Conservation (phyloP, 2,113 vertebrate species). For the Eulemur macaco region DNA sequence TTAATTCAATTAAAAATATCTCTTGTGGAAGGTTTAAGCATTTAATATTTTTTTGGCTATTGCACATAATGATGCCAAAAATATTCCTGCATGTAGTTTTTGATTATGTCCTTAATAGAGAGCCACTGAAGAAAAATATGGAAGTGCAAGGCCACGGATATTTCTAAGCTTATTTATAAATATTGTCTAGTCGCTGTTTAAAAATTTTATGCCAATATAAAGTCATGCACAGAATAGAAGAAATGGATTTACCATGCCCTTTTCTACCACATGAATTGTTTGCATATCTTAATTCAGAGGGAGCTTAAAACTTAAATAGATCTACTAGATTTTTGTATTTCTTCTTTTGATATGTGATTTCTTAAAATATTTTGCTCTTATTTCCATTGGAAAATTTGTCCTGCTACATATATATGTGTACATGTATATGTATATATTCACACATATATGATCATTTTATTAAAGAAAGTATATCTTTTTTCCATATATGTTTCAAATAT, state of each 20-base stretch:
- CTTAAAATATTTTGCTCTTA: not conserved
- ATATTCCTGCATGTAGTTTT: not conserved
- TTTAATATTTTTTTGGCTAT: not conserved
- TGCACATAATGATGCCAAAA: not conserved
- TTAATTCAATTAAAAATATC: not conserved
- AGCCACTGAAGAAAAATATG: not conserved
- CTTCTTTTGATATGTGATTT: not conserved
- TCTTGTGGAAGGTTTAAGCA: not conserved
- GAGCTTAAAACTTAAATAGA: not conserved
- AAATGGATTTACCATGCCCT: not conserved
- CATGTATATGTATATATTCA: not conserved
- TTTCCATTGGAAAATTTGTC: not conserved
- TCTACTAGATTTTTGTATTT: not conserved
- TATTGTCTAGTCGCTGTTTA: not conserved
- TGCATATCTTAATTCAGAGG: not conserved
- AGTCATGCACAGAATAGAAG: not conserved
- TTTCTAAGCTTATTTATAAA: not conserved
- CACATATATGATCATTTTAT: not conserved
- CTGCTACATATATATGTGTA: not conserved
- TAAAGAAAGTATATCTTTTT: not conserved
- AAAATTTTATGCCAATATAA: not conserved
- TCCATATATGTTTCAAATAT: not conserved
- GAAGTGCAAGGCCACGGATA: not conserved
- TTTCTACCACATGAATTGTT: not conserved
- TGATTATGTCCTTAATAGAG: not conserved